Percentiles rank a stretch among this genome's conserved stretches.
phyloP scores from a whole-genome alignment of 1,140 invertebrate species.

The Drosophila novamexicana region DNA sequence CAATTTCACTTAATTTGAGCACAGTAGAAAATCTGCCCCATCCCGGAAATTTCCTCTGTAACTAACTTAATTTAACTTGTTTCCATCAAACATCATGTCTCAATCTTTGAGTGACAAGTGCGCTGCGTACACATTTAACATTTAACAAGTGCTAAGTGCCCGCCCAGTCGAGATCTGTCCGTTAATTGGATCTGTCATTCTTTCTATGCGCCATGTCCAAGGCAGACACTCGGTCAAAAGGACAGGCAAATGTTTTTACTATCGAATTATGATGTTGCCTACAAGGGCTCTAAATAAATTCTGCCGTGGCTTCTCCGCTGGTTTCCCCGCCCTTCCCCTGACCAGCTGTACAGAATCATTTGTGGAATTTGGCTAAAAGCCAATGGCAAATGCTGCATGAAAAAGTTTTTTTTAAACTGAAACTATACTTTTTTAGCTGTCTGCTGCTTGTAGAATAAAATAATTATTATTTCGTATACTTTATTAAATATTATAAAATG shows the following conservation, averaged over 20 bases:
- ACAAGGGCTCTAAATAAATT: conserved; percentile 22
- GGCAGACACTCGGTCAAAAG: conserved; percentile 24
- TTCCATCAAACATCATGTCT: conserved; percentile 21
- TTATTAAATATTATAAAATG: conserved; percentile 26
- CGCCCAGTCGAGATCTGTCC: conserved; percentile 39
- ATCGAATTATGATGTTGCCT: conserved; percentile 74
- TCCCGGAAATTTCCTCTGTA: conserved; percentile 15
- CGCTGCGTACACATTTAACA: conserved; percentile 55
- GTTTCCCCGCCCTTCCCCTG: not conserved
- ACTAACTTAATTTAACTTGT: conserved; percentile 28
- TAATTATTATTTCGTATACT: conserved; percentile 32
- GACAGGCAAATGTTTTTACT: conserved; percentile 67
- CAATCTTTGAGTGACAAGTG: conserved; percentile 24
- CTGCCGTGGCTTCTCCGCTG: not conserved
- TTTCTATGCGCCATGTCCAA: conserved; percentile 10
- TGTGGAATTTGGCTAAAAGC: conserved; percentile 53
- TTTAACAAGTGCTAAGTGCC: conserved; percentile 69
- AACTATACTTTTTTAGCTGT: conserved; percentile 15
- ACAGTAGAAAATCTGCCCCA: conserved; percentile 15
- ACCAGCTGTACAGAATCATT: conserved; percentile 11
- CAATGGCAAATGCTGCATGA: conserved; percentile 39
- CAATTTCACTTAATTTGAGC: conserved; percentile 23
- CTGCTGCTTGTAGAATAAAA: conserved; percentile 17
- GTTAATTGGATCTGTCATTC: conserved; percentile 76
- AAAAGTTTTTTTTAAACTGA: conserved; percentile 2